These are phyloP conservation scores for Gastrophysa polygoni DNA, from an alignment of 2,888 invertebrate species.

Conservation along the genomic window DNA sequence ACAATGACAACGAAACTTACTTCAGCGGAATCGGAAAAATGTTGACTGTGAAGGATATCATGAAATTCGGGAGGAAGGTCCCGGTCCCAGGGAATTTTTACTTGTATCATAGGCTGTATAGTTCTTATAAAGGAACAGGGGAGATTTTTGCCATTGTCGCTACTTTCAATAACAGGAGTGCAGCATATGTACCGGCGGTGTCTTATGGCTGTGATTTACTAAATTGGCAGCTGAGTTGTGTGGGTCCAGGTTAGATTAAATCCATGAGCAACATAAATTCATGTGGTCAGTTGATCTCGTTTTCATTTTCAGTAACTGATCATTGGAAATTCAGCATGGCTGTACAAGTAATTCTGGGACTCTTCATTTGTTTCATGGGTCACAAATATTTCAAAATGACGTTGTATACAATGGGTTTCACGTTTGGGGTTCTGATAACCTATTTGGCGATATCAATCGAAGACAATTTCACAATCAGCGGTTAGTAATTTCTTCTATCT, in stretches of 20 bases:
- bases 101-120: constrained; percentile 58
- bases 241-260: constrained; percentile 61
- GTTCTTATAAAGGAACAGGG: constrained; percentile 68
- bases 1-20: constrained; percentile 63
- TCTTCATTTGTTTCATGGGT: constrained; percentile 68
- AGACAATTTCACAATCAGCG: constrained; percentile 25
- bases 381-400: constrained; percentile 69
- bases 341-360: constrained; percentile 64
- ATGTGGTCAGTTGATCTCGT: too few species aligned
- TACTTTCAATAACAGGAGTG: constrained; percentile 55
- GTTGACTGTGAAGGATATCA: constrained; percentile 65
- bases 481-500: constrained; percentile 21
- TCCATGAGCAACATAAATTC: neutral
- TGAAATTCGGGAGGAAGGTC: constrained; percentile 63
- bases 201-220: constrained; percentile 69
- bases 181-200: constrained; percentile 71
- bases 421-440: constrained; percentile 64
- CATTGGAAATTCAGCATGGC: constrained; percentile 63
- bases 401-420: constrained; percentile 66
- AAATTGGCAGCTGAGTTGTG: constrained; percentile 60
- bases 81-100: constrained; percentile 26
- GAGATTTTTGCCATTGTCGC: constrained; percentile 66
- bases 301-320: constrained; percentile 56
- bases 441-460: constrained; percentile 54
- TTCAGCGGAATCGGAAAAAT: constrained; percentile 67